phyloP scores from a whole-genome alignment of 2,797 vertebrate species.

The Alfaro cultratus region DNA sequence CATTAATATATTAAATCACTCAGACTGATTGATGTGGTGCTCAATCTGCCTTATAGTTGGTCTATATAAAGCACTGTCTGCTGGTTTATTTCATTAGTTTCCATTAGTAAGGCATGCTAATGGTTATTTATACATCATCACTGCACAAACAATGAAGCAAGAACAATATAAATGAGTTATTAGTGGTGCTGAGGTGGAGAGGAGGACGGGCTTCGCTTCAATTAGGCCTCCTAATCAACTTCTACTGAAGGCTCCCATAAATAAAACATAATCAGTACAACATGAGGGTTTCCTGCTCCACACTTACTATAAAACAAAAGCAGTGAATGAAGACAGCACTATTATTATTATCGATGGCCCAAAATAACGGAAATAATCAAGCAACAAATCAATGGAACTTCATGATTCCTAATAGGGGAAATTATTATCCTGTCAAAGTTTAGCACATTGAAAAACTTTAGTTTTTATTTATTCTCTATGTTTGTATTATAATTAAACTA shows the following conservation, averaged over 20 bases:
- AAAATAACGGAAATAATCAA: background rate
- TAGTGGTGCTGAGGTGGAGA: background rate
- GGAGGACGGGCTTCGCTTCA: background rate
- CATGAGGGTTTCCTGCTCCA: background rate
- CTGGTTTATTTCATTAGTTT: constrained; percentile 1
- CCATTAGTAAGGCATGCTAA: constrained; percentile 4
- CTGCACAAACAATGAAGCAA: constrained; percentile 1
- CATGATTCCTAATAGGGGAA: background rate
- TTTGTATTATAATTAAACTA: too few relatives aligned
- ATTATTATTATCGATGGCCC: background rate
- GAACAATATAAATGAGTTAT: constrained; percentile 1
- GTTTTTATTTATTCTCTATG: too few relatives aligned
- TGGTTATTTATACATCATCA: constrained; percentile 5
- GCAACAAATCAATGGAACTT: background rate
- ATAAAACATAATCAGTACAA: background rate
- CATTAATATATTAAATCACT: background rate
- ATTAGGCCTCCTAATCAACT: constrained; percentile 4
- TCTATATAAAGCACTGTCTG: background rate
- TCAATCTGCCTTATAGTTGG: background rate
- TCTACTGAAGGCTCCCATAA: background rate
- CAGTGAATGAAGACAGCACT: background rate
- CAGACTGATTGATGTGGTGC: constrained; percentile 3
- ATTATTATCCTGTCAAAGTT: background rate
- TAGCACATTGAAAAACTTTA: too few relatives aligned
- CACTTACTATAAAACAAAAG: background rate